These are phyloP conservation scores for Aphidius gifuensis DNA, from an alignment of 1,140 invertebrate species.

Conservation along the genomic window DNA sequence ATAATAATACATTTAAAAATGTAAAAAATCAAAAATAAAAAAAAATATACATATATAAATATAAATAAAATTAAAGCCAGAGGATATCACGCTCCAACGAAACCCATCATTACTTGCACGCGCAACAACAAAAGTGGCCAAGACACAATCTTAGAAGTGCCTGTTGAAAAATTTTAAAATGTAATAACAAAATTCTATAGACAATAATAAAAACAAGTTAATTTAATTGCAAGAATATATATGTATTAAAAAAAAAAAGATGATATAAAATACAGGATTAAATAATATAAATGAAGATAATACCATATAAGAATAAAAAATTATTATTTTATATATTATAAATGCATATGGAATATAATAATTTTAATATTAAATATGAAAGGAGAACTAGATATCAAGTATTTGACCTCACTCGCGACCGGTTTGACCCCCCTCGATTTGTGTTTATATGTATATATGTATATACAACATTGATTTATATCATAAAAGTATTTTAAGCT, in stretches of 20 bases:
- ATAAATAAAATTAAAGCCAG: neutral
- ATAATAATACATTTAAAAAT: neutral
- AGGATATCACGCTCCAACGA: slow-evolving; percentile 28
- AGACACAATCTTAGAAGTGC: too few relatives aligned
- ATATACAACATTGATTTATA: slow-evolving; percentile 9
- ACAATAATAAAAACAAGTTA: too few relatives aligned
- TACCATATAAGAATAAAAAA: neutral
- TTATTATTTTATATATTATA: too few relatives aligned
- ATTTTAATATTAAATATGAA: too few relatives aligned
- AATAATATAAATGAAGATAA: neutral
- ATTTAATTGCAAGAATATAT: too few relatives aligned
- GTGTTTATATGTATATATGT: neutral
- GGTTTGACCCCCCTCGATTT: slow-evolving; percentile 8
- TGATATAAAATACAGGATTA: neutral
- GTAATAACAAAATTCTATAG: too few relatives aligned
- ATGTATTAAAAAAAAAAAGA: too few relatives aligned
- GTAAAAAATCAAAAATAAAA: too few relatives aligned
- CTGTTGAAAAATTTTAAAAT: too few relatives aligned
- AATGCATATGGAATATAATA: too few relatives aligned
- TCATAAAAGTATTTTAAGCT: slow-evolving; percentile 2
- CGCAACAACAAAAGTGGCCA: neutral
- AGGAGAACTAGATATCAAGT: slow-evolving; percentile 12
- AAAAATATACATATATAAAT: too few relatives aligned
- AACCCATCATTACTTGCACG: slow-evolving; percentile 44
- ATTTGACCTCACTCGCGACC: slow-evolving; percentile 11